These are phyloP conservation scores for Oligia strigilis DNA, from an alignment of 2,888 invertebrate genomes.

Conservation along the genomic window DNA sequence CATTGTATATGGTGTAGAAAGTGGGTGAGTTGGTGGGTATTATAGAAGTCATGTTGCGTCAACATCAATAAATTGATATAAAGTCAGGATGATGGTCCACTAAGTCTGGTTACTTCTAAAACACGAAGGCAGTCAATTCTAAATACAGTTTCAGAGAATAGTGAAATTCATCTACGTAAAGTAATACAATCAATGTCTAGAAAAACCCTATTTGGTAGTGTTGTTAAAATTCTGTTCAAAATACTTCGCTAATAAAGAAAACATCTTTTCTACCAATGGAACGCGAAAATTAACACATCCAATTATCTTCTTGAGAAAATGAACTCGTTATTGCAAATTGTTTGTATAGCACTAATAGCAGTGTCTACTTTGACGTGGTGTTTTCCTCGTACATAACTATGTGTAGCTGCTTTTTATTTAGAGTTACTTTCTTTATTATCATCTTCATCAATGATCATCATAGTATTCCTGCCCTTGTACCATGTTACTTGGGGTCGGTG, in stretches of 20 bases:
- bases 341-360: conserved; percentile 14
- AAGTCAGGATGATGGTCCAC: not conserved
- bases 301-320: conserved; percentile 27
- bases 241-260: conserved; percentile 31
- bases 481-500: not conserved
- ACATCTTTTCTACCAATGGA: conserved; percentile 15
- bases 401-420: not conserved
- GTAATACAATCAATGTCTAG: not conserved
- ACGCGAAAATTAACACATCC: conserved; percentile 28
- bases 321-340: conserved; percentile 20
- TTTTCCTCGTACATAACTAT: not conserved
- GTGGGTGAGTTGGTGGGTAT: not conserved
- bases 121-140: not conserved
- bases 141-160: not conserved
- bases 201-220: not conserved
- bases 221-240: conserved; percentile 33
- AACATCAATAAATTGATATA: not conserved
- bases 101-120: not conserved
- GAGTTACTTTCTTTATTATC: not conserved
- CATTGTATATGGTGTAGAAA: too few species aligned
- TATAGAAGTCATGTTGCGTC: not conserved
- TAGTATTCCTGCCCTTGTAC: not conserved
- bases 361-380: not conserved
- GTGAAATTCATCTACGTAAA: not conserved
- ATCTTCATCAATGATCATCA: not conserved